Conservation (phyloP, 2,888 invertebrate genomes). For the Pocota personata region DNA sequence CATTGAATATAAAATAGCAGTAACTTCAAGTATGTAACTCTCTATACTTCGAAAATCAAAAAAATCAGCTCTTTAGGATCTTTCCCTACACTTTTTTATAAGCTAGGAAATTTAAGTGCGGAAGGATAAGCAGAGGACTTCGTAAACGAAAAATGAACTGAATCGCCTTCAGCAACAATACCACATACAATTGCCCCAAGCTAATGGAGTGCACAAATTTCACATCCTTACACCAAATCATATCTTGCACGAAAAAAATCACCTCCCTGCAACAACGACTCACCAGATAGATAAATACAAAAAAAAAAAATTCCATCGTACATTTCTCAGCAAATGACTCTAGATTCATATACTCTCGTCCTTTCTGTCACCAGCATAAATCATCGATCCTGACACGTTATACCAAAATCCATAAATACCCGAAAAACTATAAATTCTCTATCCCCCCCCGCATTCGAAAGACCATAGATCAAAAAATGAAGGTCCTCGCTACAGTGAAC, state of each 20-base stretch:
- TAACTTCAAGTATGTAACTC: too few species aligned
- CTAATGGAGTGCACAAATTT: conserved; percentile 34
- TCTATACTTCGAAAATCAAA: too few species aligned
- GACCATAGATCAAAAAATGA: conserved; percentile 70
- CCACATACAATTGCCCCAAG: background rate
- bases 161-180: background rate
- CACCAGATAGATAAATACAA: conserved; percentile 7
- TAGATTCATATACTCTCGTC: conserved; percentile 58
- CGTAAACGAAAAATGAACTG: too few species aligned
- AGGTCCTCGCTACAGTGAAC: conserved; percentile 46
- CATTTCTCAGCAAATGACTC: conserved; percentile 33
- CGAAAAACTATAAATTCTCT: conserved; percentile 59
- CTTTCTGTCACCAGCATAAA: conserved; percentile 66
- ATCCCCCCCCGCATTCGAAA: conserved; percentile 44
- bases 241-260: background rate
- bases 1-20: too few species aligned
- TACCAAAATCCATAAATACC: conserved; percentile 72
- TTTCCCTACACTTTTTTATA: too few species aligned
- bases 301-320: background rate
- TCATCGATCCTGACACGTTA: conserved; percentile 64
- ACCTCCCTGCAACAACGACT: background rate
- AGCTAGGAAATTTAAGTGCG: too few species aligned
- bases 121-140: too few species aligned
- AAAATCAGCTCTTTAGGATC: too few species aligned
- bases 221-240: background rate